A percentile compares a stretch with the other conserved stretches of the same genome.
These are phyloP conservation scores for Siphamia tubifer DNA, from an alignment of 2,113 vertebrate genomes.

Conservation along the genomic window DNA sequence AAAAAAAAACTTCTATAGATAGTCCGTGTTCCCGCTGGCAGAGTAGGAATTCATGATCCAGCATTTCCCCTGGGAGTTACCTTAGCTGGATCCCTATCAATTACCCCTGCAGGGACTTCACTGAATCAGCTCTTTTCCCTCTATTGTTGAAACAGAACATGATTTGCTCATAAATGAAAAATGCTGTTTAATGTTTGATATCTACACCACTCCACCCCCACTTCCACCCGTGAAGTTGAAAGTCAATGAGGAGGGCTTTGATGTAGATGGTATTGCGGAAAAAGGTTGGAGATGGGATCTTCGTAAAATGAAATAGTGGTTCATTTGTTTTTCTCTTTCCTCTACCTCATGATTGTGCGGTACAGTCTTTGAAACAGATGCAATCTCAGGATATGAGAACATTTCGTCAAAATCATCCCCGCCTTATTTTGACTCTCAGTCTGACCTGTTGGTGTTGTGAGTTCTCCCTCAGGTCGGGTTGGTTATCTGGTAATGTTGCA, in stretches of 20 bases:
- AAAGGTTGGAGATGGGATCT: conserved; percentile 38
- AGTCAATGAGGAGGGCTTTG: conserved; percentile 55
- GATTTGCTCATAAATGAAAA: conserved; percentile 79
- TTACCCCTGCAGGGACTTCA: conserved; percentile 73
- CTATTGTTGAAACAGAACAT: conserved; percentile 75
- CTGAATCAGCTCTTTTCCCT: conserved; percentile 74
- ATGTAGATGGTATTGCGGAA: conserved; percentile 54
- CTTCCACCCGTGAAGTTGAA: conserved; percentile 45
- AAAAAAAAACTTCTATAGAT: conserved; percentile 46
- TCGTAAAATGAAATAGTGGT: conserved; percentile 30
- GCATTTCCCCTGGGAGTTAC: conserved; percentile 66
- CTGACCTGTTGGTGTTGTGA: not conserved
- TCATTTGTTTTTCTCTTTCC: conserved; percentile 43
- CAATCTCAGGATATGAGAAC: not conserved
- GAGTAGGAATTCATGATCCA: conserved; percentile 70
- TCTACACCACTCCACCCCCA: not conserved
- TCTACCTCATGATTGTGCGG: conserved; percentile 25
- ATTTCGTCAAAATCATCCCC: not conserved
- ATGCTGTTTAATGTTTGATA: conserved; percentile 78
- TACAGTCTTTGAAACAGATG: conserved; percentile 1
- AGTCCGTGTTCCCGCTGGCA: conserved; percentile 55
- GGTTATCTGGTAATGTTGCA: conserved; percentile 5
- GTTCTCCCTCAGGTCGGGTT: not conserved
- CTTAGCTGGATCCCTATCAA: conserved; percentile 77
- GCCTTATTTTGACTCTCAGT: not conserved